phyloP scores from a whole-genome alignment of 2,113 vertebrate genomes.

The Mus spicilegus region DNA sequence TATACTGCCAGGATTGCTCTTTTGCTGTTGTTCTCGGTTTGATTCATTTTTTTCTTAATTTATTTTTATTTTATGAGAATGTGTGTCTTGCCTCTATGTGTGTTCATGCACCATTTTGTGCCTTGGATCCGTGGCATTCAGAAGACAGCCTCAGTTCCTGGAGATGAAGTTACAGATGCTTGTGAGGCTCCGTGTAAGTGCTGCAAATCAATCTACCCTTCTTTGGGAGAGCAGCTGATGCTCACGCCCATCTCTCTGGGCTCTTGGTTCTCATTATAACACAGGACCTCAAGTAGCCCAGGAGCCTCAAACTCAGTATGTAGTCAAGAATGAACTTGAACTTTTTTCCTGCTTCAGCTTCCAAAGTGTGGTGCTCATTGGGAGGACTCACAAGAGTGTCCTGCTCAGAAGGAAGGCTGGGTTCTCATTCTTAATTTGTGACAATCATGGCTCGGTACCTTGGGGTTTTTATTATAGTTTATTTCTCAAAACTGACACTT shows the following conservation, averaged over 20 bases:
- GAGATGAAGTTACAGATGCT: background rate
- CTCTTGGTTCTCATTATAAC: background rate
- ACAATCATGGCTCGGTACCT: background rate
- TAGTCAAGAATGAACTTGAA: background rate
- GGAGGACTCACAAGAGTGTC: background rate
- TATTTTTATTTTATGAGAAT: background rate
- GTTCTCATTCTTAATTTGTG: background rate
- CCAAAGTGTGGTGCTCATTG: background rate
- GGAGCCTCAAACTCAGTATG: background rate
- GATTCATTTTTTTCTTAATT: background rate
- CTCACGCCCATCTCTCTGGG: background rate
- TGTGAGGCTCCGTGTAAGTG: background rate
- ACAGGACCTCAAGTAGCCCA: background rate
- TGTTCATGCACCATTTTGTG: background rate
- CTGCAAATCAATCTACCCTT: background rate
- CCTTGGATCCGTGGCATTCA: background rate
- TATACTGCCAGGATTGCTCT: too few relatives aligned
- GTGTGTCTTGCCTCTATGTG: background rate
- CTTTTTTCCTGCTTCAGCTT: too few relatives aligned
- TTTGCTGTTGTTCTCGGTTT: background rate
- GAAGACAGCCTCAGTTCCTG: background rate
- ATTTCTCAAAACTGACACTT: background rate
- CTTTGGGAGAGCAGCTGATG: background rate
- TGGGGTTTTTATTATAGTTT: background rate
- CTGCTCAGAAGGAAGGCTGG: background rate